Conservation (phyloP, 2,797 vertebrate genomes). For the Calcarius lapponicus region DNA sequence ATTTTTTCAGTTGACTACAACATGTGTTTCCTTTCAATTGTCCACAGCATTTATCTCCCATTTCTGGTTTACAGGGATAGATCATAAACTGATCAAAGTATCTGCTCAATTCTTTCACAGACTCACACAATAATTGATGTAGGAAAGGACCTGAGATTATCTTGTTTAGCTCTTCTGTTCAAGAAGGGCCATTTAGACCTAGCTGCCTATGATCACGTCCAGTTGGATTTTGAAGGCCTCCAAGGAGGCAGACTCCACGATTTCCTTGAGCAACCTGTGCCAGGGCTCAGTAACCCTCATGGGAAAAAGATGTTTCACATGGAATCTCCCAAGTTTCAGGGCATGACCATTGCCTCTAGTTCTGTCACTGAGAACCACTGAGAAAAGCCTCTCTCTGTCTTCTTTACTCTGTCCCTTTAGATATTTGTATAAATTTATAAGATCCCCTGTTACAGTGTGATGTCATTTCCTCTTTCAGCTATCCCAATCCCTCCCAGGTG, state of each 20-base stretch:
- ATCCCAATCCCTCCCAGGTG: no score
- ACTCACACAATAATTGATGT: background rate
- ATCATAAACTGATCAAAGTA: background rate
- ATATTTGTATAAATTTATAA: background rate
- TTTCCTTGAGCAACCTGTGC: background rate
- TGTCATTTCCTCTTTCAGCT: no score
- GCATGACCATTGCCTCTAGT: background rate
- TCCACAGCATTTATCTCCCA: background rate
- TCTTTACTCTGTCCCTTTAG: background rate
- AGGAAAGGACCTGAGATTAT: background rate
- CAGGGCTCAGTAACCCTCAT: background rate
- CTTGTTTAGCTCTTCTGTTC: background rate
- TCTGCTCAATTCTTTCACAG: background rate
- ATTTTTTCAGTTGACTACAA: background rate
- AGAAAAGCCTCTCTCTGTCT: background rate
- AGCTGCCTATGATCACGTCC: background rate
- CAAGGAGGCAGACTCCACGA: background rate
- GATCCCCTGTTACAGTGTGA: no score
- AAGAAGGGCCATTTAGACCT: background rate
- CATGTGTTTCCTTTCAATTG: background rate
- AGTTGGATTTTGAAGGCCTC: background rate
- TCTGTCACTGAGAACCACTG: background rate
- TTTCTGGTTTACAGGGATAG: background rate
- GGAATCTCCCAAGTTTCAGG: background rate
- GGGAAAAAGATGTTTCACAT: background rate